Evolutionary conservation across 2,113 vertebrate genomes (phyloP), one percentile per base, ranked within the genome.

Genomic region (Sander vitreus): DNA sequence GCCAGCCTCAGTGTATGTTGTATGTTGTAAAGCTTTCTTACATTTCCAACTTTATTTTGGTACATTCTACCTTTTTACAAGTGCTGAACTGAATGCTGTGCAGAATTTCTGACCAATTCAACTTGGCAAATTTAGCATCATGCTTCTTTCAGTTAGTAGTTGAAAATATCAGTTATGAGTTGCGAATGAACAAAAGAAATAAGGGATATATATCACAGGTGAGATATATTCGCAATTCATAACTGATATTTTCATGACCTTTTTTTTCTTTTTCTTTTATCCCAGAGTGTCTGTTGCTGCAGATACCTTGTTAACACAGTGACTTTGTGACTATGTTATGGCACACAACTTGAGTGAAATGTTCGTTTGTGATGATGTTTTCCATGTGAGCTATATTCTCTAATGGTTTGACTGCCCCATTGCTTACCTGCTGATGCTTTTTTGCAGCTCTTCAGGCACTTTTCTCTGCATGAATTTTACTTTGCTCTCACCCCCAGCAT

Each of bases 401-500:
- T 36, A 21, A 65, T 50, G 11, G 19, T 36, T 25, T 43, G 27
- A 62, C 4, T 73, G 14, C 5, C 33, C 1, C 16, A 19, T 19
- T 66, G 39, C 69, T 81, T 67, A 69, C 59, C 45, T 65, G 45
- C 19, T 53, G 47, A 10, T 70, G 53, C 64, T 13, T n/a, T 48
- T 74, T 25, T 63, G 39, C 30, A 70, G 55, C 3, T 78, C 54
- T 43, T 62, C 39, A 39, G 53, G 23, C 12, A 3, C 54, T 73
- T 33, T 30, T 25, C 54, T 43, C 30, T 53, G 33, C 25, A 59
- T 64, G 50, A 25, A 50, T 76, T 83, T 73, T n/a, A 55, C 27
- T 73, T 79, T 76, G 13, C 70, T 57, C 71, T 82, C 60, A 47
- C 57, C 58, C 48, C 43, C 48, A 76, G 53, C 72, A 75, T 75